A percentile compares a stretch with the other conserved stretches of the same genome.
Conservation (phyloP, 2,797 vertebrate species). For the Xiphophorus birchmanni region DNA sequence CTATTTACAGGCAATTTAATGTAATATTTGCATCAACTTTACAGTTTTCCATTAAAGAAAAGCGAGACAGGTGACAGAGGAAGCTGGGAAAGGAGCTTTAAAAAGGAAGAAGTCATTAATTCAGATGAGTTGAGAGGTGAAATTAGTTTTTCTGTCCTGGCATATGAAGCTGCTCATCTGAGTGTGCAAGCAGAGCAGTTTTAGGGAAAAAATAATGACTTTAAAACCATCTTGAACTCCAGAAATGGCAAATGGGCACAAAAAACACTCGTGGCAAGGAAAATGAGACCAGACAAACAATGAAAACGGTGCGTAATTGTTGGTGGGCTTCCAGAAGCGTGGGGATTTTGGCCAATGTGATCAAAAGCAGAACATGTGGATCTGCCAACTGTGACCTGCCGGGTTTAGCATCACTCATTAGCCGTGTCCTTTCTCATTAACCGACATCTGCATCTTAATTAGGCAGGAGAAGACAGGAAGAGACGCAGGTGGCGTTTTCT, state of each 20-base stretch:
- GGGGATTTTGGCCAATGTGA: constrained; percentile 34
- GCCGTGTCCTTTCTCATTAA: constrained; percentile 67
- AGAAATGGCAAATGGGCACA: constrained; percentile 30
- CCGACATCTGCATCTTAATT: constrained; percentile 76
- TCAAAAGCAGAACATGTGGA: constrained; percentile 64
- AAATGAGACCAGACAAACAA: constrained; percentile 45
- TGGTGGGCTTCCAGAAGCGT: constrained; percentile 36
- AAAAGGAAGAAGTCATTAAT: constrained; percentile 61
- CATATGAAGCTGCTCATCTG: constrained; percentile 43
- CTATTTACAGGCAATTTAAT: constrained; percentile 65
- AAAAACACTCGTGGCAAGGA: background rate
- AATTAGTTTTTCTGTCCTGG: constrained; percentile 65
- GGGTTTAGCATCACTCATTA: constrained; percentile 71
- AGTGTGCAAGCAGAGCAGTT: constrained; percentile 7
- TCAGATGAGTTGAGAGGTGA: constrained; percentile 52
- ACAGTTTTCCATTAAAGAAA: constrained; percentile 52
- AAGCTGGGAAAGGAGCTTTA: constrained; percentile 47
- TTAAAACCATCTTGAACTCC: constrained; percentile 34
- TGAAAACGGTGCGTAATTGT: constrained; percentile 27
- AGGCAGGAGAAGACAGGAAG: constrained; percentile 57
- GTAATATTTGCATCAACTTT: constrained; percentile 56
- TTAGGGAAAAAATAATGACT: constrained; percentile 28
- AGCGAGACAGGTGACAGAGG: constrained; percentile 14
- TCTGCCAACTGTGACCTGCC: constrained; percentile 61
- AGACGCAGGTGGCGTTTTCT: constrained; percentile 56